Conservation (phyloP, 2,113 vertebrate genomes). For the Fregetta grallaria region DNA sequence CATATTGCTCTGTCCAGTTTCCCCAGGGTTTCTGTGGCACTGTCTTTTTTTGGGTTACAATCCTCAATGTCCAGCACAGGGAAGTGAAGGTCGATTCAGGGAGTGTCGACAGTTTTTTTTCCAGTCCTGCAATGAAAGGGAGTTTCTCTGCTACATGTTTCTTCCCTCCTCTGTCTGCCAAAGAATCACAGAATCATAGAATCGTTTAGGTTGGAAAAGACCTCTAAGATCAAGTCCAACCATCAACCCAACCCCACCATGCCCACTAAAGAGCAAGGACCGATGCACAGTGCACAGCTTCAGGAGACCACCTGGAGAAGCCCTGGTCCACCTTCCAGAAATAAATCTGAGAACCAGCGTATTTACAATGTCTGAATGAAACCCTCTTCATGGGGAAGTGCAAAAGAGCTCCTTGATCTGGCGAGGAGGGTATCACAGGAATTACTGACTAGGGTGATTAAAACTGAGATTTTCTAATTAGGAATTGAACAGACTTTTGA, state of each 20-base stretch:
- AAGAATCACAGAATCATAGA: too few relatives aligned
- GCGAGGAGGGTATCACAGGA: not conserved
- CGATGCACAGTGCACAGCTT: fast-evolving
- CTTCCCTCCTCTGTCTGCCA: not conserved
- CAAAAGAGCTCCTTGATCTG: not conserved
- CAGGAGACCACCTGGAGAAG: not conserved
- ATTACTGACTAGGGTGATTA: not conserved
- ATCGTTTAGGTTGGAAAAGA: too few relatives aligned
- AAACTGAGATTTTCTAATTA: not conserved
- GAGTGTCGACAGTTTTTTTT: not conserved
- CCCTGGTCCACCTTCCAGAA: not conserved
- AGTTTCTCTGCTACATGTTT: not conserved
- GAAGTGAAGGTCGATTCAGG: not conserved
- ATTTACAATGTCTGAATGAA: not conserved
- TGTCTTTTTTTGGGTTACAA: not conserved
- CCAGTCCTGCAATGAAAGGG: not conserved
- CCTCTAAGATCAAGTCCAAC: too few relatives aligned
- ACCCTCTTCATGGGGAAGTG: not conserved
- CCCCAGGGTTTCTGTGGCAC: not conserved
- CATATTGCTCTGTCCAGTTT: fast-evolving
- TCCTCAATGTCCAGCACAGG: not conserved
- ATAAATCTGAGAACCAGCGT: too few relatives aligned
- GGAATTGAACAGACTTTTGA: not conserved
- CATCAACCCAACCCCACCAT: too few relatives aligned
- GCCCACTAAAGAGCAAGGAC: not conserved